Evolutionary conservation across 2,113 vertebrate genomes (phyloP).

Genomic region (Scortum barcoo): DNA sequence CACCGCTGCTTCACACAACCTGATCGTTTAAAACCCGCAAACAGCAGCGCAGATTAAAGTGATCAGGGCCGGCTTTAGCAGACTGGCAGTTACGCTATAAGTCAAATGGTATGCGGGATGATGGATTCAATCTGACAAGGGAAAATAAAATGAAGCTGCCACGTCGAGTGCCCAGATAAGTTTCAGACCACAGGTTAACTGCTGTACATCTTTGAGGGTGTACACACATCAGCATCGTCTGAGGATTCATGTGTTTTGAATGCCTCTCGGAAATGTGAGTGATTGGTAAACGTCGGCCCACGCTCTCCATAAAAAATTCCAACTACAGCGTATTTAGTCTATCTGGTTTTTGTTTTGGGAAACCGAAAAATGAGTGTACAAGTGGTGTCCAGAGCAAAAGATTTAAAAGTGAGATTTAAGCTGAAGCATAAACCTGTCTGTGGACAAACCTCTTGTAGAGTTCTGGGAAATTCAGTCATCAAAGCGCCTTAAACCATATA

Average conservation of each 20-base stretch:
- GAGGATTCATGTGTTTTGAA: background rate
- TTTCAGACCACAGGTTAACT: constrained; percentile 28
- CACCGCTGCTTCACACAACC: constrained; percentile 32
- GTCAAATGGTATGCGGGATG: constrained; percentile 33
- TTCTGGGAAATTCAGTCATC: constrained; percentile 57
- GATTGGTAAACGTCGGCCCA: background rate
- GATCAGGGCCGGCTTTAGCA: constrained; percentile 61
- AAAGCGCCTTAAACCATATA: constrained; percentile 65
- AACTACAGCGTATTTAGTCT: constrained; percentile 28
- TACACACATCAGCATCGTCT: background rate
- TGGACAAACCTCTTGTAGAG: constrained; percentile 40
- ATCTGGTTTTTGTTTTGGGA: constrained; percentile 37
- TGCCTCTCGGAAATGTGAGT: constrained; percentile 1
- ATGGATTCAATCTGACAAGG: constrained; percentile 50
- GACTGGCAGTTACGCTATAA: constrained; percentile 43
- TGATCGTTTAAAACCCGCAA: constrained; percentile 60
- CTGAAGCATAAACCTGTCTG: constrained; percentile 58
- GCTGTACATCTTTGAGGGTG: background rate
- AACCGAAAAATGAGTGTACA: background rate
- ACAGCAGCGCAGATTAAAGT: constrained; percentile 62
- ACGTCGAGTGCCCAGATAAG: constrained; percentile 30
- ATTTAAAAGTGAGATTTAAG: constrained; percentile 61
- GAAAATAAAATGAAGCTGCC: constrained; percentile 45
- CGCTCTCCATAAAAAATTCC: background rate
- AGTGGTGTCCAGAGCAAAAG: constrained; percentile 38